Conservation (phyloP, 1,140 invertebrate species). For the Chlorops oryzae region DNA sequence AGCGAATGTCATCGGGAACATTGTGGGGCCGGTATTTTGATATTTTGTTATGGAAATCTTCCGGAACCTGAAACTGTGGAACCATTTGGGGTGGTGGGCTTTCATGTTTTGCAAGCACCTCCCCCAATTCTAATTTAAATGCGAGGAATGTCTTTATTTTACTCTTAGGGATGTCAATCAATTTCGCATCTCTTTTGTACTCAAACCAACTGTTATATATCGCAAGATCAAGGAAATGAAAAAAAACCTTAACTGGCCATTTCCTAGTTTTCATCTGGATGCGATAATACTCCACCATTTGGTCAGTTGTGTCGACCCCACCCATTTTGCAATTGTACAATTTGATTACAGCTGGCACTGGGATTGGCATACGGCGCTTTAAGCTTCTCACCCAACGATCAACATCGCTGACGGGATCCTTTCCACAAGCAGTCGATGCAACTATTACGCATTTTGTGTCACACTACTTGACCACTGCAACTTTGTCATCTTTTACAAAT, state of each 20-base stretch:
- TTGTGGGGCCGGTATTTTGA: conserved; percentile 6
- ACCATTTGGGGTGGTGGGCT: neutral
- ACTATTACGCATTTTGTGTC: conserved; percentile 5
- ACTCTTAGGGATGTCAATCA: neutral
- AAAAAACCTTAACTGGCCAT: conserved; percentile 18
- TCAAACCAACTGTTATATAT: conserved; percentile 18
- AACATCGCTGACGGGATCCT: conserved; percentile 1
- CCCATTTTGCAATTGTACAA: conserved; percentile 14
- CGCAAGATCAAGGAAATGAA: conserved; percentile 18
- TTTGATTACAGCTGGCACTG: conserved; percentile 9
- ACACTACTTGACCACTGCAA: neutral
- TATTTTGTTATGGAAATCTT: neutral
- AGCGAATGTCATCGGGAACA: neutral
- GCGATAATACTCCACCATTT: conserved; percentile 18
- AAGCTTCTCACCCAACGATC: neutral
- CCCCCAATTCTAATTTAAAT: conserved; percentile 4
- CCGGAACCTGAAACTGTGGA: neutral
- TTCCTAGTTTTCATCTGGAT: conserved; percentile 17
- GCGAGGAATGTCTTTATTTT: neutral
- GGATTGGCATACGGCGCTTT: conserved; percentile 12
- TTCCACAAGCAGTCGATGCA: conserved; percentile 1
- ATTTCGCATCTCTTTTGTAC: conserved; percentile 4
- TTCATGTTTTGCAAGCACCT: neutral
- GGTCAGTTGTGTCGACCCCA: conserved; percentile 13
- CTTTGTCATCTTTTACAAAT: neutral